Percentiles rank a stretch among this genome's conserved stretches.
Conservation (phyloP, 2,113 vertebrate genomes). For the Sylvietta virens region DNA sequence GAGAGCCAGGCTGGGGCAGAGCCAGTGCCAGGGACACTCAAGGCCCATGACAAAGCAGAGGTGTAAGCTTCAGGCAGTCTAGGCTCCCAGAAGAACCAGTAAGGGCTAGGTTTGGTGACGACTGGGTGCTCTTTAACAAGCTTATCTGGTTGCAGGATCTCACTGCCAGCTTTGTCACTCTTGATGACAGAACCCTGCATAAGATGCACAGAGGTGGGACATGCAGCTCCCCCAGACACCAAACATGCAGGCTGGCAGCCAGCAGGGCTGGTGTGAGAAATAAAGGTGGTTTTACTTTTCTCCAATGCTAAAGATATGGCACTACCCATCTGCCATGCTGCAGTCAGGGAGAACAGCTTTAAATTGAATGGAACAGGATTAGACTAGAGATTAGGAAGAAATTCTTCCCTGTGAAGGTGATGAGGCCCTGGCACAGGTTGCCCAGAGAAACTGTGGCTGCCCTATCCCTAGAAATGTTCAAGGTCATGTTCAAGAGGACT, state of each 20-base stretch:
- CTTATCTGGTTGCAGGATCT: neutral
- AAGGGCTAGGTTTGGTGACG: neutral
- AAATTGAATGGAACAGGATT: neutral
- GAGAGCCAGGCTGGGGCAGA: neutral
- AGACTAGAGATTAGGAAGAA: neutral
- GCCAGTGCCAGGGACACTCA: neutral
- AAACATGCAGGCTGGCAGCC: accelerated
- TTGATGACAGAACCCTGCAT: neutral
- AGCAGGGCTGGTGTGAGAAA: neutral
- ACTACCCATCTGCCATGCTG: neutral
- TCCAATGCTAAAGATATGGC: neutral
- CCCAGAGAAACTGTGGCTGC: neutral
- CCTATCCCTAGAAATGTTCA: neutral
- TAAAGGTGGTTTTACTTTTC: neutral
- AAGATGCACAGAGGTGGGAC: neutral
- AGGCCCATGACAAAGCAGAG: neutral
- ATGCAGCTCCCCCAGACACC: neutral
- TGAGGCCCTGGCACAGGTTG: neutral
- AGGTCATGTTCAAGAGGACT: accelerated
- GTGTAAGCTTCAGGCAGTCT: neutral
- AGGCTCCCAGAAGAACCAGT: neutral
- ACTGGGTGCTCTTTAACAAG: neutral
- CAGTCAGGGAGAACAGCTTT: neutral
- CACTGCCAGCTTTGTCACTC: neutral
- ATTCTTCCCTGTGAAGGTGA: neutral